Conservation (phyloP, 2,888 invertebrate species). For the Cataglyphis altisquamis region DNA sequence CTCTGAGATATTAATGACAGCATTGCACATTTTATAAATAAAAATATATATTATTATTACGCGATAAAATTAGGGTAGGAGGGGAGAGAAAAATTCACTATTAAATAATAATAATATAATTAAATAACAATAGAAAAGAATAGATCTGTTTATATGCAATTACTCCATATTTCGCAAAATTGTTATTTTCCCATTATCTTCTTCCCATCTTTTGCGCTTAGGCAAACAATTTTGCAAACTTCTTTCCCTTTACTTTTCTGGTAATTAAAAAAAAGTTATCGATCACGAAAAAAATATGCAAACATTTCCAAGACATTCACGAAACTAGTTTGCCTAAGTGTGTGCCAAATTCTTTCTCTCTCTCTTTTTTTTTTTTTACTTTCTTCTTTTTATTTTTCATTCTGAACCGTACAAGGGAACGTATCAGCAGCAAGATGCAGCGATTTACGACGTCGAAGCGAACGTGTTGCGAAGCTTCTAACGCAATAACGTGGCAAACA, state of each 20-base stretch:
- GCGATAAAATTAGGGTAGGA: not conserved
- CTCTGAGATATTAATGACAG: not conserved
- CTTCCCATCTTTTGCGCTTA: not conserved
- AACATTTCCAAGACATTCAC: not conserved
- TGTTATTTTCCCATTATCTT: not conserved
- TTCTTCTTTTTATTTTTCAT: not conserved
- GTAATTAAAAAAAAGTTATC: not conserved
- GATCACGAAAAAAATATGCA: not conserved
- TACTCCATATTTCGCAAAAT: slow-evolving; percentile 19
- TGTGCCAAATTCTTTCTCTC: not conserved
- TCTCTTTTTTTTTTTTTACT: not conserved
- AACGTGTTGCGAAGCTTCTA: slow-evolving; percentile 30
- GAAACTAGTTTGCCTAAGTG: not conserved
- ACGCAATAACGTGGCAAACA: not conserved
- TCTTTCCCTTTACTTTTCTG: not conserved
- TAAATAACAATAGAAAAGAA: slow-evolving; percentile 12
- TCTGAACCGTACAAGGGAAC: slow-evolving; percentile 11
- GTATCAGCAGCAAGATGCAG: slow-evolving; percentile 36
- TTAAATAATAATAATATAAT: not conserved
- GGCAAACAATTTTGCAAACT: slow-evolving; percentile 3
- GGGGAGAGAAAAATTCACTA: not conserved
- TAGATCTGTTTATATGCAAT: not conserved
- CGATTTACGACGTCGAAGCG: slow-evolving; percentile 22
- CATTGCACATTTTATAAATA: not conserved
- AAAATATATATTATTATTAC: not conserved